A percentile compares a stretch with the other conserved stretches of the same genome.
Evolutionary conservation across 1,140 invertebrate genomes (phyloP).

Genomic region (Pantala flavescens): DNA sequence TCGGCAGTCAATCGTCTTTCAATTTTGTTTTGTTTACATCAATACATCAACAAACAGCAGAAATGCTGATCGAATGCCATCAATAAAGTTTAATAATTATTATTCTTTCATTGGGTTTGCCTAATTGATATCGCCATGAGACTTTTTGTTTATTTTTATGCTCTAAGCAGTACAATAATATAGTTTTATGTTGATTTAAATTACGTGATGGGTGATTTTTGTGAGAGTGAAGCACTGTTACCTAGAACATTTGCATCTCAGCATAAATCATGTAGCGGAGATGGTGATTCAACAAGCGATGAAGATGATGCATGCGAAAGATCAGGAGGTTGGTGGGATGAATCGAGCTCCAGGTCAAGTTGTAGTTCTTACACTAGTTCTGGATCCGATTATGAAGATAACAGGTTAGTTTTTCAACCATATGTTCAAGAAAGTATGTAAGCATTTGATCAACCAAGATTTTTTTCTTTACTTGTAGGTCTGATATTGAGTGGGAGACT

Average conservation of each 20-base stretch:
- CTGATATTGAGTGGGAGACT: conserved; percentile 52
- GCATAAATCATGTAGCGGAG: conserved; percentile 16
- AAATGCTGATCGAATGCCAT: too few species aligned
- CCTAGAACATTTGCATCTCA: conserved; percentile 13
- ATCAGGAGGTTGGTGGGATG: conserved; percentile 19
- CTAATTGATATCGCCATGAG: too few species aligned
- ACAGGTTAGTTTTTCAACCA: not conserved
- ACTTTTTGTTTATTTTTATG: too few species aligned
- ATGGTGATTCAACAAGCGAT: conserved; percentile 17
- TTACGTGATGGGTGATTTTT: conserved; percentile 15
- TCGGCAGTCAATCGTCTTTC: too few species aligned
- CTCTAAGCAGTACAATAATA: too few species aligned
- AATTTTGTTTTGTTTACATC: too few species aligned
- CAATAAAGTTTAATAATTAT: too few species aligned
- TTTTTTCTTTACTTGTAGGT: conserved; percentile 31
- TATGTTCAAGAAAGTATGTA: not conserved
- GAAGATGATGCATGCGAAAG: conserved; percentile 18
- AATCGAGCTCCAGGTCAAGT: conserved; percentile 20
- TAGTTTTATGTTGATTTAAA: too few species aligned
- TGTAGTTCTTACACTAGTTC: conserved; percentile 18
- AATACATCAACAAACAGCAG: too few species aligned
- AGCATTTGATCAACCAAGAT: conserved; percentile 3
- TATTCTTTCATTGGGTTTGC: too few species aligned
- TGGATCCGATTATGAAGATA: conserved; percentile 13
- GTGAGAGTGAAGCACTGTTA: conserved; percentile 15